Base-by-base conservation (phyloP, 1,140 invertebrate genomes). In the Drosophila aff. region DNA sequence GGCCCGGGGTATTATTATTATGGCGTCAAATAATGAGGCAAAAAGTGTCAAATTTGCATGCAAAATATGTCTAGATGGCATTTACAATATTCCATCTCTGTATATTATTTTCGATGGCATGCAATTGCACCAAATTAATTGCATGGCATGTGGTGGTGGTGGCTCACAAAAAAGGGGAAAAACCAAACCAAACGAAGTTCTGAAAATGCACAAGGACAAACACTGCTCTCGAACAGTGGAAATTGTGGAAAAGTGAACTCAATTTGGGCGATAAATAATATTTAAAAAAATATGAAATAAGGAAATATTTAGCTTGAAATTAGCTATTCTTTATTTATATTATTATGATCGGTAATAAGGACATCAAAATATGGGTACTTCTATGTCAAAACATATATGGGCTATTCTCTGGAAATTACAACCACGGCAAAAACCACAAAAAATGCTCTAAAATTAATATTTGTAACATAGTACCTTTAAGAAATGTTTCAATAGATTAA, bases 1-100 rank as follows among this genome's bases (percentile, higher is more conserved):
- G 21, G n/a, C 72, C 62, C 41, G 36, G 76, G 81, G 13, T 33
- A 72, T 73, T 73, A 90, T 85, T 90, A 89, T 82, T 84, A 79
- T 89, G 75, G 81, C 79, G 85, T 89, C 85, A 84, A 85, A 84
- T 89, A 89, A 89, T 89, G 85, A 89, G 84, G 81, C 84, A 79
- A 79, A 79, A 71, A 81, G 74, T 91, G 87, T 91, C 82, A 86
- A 86, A 91, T 86, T 86, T 91, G 82, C 87, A 91, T 91, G 73
- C 71, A 72, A 74, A 91, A 79, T 77, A 68, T 84, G 80, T 84
- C 64, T 60, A 68, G 58, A 69, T 68, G 69, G 50, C 76, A 82
- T 78, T 80, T 82, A 57, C 64, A 46, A 76, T 76, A 66, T 58
- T 50, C 50, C 60, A 58, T 55, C 52, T 64, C 73, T 47, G 38